A percentile compares a stretch with the other conserved stretches of the same genome.
phyloP scores from a whole-genome alignment of 2,888 invertebrate species.

The Trichopoda pennipes region DNA sequence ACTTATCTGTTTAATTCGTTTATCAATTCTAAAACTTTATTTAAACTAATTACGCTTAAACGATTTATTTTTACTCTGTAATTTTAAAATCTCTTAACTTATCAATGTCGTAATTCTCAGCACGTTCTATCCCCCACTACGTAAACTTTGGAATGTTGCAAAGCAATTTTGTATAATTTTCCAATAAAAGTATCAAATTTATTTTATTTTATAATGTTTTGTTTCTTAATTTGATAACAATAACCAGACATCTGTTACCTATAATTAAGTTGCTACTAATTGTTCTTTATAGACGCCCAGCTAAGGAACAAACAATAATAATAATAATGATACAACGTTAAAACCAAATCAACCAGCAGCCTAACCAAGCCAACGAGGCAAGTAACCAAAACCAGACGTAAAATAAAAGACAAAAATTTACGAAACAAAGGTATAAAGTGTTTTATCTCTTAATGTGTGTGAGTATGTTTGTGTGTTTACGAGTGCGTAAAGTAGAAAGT shows the following conservation, averaged over 20 bases:
- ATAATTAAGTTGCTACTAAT: conserved; percentile 67
- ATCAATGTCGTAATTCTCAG: conserved; percentile 31
- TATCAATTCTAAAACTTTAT: too few relatives aligned
- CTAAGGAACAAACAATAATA: conserved; percentile 34
- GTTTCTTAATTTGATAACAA: conserved; percentile 67
- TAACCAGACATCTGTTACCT: conserved; percentile 67
- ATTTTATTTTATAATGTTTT: conserved; percentile 58
- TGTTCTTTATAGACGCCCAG: conserved; percentile 56
- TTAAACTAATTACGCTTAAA: conserved; percentile 20
- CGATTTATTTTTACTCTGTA: conserved; percentile 1
- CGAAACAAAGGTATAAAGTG: conserved; percentile 20
- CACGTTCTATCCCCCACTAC: neutral
- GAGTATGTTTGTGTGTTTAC: neutral
- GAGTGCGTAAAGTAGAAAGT: neutral
- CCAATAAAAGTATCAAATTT: conserved; percentile 66
- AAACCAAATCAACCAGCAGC: conserved; percentile 58
- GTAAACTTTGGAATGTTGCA: conserved; percentile 9
- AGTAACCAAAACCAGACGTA: conserved; percentile 35
- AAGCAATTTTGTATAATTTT: conserved; percentile 53
- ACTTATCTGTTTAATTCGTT: too few relatives aligned
- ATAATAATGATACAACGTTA: conserved; percentile 34
- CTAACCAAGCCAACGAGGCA: conserved; percentile 28
- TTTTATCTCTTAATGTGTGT: neutral
- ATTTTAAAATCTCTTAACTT: conserved; percentile 11
- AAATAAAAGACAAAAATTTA: conserved; percentile 32